Evolutionary conservation across 2,888 invertebrate genomes (phyloP), one percentile per base, ranked within the genome.

Genomic region (Pyrrhosoma nymphula): DNA sequence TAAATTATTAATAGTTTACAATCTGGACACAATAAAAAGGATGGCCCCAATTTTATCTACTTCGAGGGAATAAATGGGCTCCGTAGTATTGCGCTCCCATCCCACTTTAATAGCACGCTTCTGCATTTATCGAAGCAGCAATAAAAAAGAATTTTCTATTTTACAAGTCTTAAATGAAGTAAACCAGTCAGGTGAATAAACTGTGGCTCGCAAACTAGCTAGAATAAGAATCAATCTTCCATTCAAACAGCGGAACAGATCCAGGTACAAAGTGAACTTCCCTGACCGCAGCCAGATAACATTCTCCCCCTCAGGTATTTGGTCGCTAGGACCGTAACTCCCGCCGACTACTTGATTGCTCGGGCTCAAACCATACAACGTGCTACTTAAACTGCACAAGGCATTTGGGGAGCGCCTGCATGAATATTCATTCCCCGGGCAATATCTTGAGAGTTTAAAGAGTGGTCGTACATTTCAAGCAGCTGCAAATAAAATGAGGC

Each of bases 301-400:
- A 35, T 82, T 82, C 26, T 82, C 30, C 82, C 82, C 82, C n/a
- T 82, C 18, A 35, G 35, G 35, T 18, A 35, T 35, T 82, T 18
- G 82, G 82, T 82, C 82, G 18, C n/a, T 12, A 56, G 56, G 56
- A 12, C 30, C 75, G 30, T 75, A 82, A 82, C 82, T 82, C 35
- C 30, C 35, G 82, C 35, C 16, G 82, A 35, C 82, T 35, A 82
- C 35, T 82, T 12, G 82, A 35, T 82, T 82, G 82, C 35, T 16
- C 12, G 35, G 82, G 82, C 82, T 35, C 82, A 82, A 35, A 10
- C 82, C 82, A 35, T 35, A 35, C 82, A 82, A 35, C 82, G 30
- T 82, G 82, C 82, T 82, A 82, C 82, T 89, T 56, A 89, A 89
- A 89, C 89, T 89, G 89, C 89, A 55, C 55, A 89, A 56, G 89